Evolutionary conservation across 2,888 invertebrate genomes (phyloP), one percentile per base, ranked within the genome.

Genomic region (Leptinotarsa peninsularis): DNA sequence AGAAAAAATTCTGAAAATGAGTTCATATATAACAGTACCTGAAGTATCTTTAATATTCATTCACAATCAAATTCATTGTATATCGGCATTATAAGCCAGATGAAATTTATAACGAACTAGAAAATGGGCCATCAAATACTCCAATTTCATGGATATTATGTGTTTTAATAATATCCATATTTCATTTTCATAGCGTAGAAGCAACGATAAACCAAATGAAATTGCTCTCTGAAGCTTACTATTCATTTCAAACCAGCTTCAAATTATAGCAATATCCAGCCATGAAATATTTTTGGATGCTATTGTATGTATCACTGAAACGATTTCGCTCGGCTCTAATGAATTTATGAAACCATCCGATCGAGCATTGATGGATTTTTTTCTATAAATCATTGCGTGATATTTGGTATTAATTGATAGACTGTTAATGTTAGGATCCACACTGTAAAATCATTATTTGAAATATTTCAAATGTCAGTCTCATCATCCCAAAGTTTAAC

Each of bases 401-500:
- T 33, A 33, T 33, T 33, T 33, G 33, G 7, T 33, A 33, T 7
- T 7, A 33, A 7, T 33, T 7, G 33, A 5, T 33, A 33, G 1
- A 33, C 2, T 33, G 10, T 33, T 33, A 33, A 2, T 33, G 10
- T 5, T 33, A 33, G 33, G 33, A 10, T 33, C 33, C 1, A 33
- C 33, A 33, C 33, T 10, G 33, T 33, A 10, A 33, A 33, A 10
- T 33, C 33, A 33, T 33, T 10, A 33, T 33, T 33, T 5, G 10
- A 33, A 33, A 10, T 54, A 54, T 13, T 18, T 54, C 18, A 54
- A 2, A 98, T 95, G 84, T 98, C 95, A 54, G 98, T 98, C 88
- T 97, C 97, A 89, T 97, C 97, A 87, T 95, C 95, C 93, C 93
- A 93, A 21, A 98, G 97, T 87, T 99, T 99, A 1, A 98, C 94